Base-by-base conservation (phyloP, 2,888 invertebrate genomes). In the Diabrotica balteata region DNA sequence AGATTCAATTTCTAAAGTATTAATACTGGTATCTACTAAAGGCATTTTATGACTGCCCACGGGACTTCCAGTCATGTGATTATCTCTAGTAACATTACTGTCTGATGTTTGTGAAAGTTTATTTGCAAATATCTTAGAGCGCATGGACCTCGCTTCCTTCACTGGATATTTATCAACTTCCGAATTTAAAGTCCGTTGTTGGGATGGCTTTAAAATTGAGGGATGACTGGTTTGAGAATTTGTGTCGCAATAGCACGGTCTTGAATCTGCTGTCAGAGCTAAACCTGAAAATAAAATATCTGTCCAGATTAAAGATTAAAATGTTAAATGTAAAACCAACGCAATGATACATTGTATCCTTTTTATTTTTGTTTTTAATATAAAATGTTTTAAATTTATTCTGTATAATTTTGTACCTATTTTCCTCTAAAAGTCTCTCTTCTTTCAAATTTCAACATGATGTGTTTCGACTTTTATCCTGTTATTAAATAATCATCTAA, bases 21-120 rank as follows among this genome's bases (percentile, higher is more conserved):
- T 68, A 49, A 53, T 52, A 9, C 53, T 60, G 22, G 55, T 59
- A 46, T 57, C 32, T 6, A 59, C 32, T 22, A 60, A 11, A 50
- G 57, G 17, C 32, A 32, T 32, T 32, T 32, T 32, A 32, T 2
- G 32, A 11, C 5, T 51, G 2, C 7, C 45, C 8, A 46, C 42
- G 6, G 45, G 4, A 32, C 5, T 55, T 9, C n/a, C 42, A 55
- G 42, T 55, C n/a, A 9, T 6, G 11, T 1, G 1, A 2, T 47
- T 47, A 47, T 9, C 8, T 9, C 7, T 6, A 7, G 3, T 8
- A 8, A 47, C 10, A 10, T 10, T 4, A 50, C 62, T 53, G 10
- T 68, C 51, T 7, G 70, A 64, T 8, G 70, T 67, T 43, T 70
- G 70, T n/a, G 61, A 51, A 4, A 49, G 58, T 54, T 67, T 67